Percentiles rank a stretch among this genome's conserved stretches.
Evolutionary conservation across 2,888 invertebrate genomes (phyloP).

Genomic region (Digitonthophagus gazella): DNA sequence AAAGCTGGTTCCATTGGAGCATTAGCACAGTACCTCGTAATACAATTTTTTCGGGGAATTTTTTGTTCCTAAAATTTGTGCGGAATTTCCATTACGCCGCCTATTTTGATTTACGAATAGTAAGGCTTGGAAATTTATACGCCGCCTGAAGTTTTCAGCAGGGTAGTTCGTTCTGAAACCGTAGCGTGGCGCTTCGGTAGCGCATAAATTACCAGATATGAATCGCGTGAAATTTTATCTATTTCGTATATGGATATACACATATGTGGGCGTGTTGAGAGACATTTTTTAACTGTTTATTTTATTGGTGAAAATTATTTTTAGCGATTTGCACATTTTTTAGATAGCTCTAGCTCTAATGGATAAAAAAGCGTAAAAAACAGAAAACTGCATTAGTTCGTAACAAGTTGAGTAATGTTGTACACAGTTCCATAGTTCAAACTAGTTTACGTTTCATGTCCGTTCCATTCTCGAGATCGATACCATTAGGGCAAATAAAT

Average conservation of each 20-base stretch:
- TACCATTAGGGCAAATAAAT: background rate
- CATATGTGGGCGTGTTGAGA: too few species aligned
- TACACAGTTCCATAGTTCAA: background rate
- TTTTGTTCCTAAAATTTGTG: background rate
- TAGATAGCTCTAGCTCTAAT: too few species aligned
- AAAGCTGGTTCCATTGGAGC: background rate
- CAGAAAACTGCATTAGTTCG: background rate
- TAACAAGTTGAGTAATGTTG: background rate
- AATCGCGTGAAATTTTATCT: background rate
- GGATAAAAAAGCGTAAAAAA: background rate
- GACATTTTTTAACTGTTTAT: too few species aligned
- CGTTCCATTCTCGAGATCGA: background rate
- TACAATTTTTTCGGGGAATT: background rate
- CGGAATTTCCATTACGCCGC: conserved; percentile 13
- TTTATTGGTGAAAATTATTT: too few species aligned
- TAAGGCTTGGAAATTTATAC: background rate
- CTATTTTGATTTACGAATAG: conserved; percentile 14
- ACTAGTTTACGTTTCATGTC: background rate
- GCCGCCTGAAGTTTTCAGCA: background rate
- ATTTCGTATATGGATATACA: background rate
- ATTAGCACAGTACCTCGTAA: background rate
- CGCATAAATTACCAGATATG: background rate
- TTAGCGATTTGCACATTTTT: too few species aligned
- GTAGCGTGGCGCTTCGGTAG: background rate
- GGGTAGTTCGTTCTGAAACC: background rate